A percentile compares a stretch with the other conserved stretches of the same genome.
Evolutionary conservation across 2,113 vertebrate species (phyloP).

Genomic region (Oreochromis aureus): DNA sequence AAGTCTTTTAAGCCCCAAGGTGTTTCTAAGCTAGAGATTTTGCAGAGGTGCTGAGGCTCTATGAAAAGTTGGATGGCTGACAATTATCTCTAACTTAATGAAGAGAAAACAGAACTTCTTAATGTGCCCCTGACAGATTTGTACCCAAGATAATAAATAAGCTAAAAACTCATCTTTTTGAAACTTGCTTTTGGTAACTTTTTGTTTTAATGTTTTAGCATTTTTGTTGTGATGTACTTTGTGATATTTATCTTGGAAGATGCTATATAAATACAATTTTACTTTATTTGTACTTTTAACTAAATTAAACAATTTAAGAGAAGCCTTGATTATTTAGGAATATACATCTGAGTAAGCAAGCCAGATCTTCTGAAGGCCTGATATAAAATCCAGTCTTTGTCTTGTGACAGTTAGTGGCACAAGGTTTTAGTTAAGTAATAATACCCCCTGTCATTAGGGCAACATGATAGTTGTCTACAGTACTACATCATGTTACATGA

Average conservation of each 20-base stretch:
- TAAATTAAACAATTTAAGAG: background rate
- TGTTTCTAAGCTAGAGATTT: background rate
- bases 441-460: background rate
- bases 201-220: background rate
- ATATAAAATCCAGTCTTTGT: background rate
- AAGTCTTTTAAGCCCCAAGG: background rate
- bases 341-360: background rate
- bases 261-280: background rate
- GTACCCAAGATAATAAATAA: background rate
- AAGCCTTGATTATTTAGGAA: background rate
- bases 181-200: background rate
- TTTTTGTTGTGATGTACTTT: background rate
- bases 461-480: constrained; percentile 12
- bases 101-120: background rate
- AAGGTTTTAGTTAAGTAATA: constrained; percentile 39
- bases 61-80: accelerated
- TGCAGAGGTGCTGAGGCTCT: background rate
- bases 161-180: background rate
- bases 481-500: constrained; percentile 7
- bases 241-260: background rate
- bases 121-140: background rate
- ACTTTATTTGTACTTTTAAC: background rate
- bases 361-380: background rate
- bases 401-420: background rate
- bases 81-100: background rate